Percentiles rank a stretch among this genome's conserved stretches.
Conservation (phyloP, 2,113 vertebrate species). For the Prietella phreatophila region DNA sequence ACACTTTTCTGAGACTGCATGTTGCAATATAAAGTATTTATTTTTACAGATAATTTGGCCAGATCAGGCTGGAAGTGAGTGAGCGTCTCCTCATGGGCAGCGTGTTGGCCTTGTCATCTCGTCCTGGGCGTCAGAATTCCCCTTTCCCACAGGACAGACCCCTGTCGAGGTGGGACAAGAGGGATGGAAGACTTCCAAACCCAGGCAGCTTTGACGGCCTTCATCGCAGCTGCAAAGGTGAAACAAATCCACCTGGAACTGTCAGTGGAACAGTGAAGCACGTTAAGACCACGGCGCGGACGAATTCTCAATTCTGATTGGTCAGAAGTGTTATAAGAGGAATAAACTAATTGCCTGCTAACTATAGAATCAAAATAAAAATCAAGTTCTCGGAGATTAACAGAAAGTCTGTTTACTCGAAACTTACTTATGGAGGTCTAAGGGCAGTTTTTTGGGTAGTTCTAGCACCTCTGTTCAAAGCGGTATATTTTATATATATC, state of each 20-base stretch:
- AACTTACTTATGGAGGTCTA: background rate
- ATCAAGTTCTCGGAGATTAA: background rate
- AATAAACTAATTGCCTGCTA: background rate
- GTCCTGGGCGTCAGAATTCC: slow-evolving; percentile 73
- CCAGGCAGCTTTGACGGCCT: slow-evolving; percentile 90
- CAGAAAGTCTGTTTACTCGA: background rate
- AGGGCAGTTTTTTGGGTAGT: background rate
- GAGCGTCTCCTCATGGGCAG: slow-evolving; percentile 77
- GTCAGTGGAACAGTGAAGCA: background rate
- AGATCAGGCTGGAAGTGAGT: slow-evolving; percentile 30
- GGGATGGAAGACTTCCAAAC: slow-evolving; percentile 81
- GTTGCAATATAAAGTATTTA: no score
- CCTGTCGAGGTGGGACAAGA: slow-evolving; percentile 73
- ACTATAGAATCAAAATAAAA: no score
- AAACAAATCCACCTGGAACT: background rate
- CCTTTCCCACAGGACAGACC: slow-evolving; percentile 70
- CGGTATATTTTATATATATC: background rate
- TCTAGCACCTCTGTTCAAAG: background rate
- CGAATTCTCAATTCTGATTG: background rate
- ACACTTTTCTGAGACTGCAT: background rate
- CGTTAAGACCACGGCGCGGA: background rate
- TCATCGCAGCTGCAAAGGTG: slow-evolving; percentile 89
- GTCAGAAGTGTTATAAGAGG: background rate
- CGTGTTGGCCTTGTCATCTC: slow-evolving; percentile 76
- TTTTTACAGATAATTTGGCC: background rate